Conservation (phyloP, 2,113 vertebrate species). For the Morone saxatilis region DNA sequence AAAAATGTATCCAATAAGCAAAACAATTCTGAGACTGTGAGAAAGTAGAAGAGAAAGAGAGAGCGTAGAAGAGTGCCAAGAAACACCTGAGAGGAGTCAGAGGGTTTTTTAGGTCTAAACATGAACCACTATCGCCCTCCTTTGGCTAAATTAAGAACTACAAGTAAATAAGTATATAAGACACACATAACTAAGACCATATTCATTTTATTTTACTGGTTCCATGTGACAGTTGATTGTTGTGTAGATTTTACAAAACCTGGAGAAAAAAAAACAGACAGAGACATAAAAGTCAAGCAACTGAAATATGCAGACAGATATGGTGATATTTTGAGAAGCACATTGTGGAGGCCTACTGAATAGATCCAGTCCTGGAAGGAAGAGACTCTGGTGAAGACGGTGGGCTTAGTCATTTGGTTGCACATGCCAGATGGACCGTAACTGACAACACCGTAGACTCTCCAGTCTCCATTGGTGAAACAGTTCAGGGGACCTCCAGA, state of each 20-base stretch:
- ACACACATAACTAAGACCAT: background rate
- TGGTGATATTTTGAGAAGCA: background rate
- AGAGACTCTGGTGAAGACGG: slow-evolving; percentile 83
- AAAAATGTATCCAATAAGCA: background rate
- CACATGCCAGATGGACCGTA: slow-evolving; percentile 76
- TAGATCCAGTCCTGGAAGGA: slow-evolving; percentile 78
- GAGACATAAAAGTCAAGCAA: background rate
- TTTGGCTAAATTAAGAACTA: slow-evolving; percentile 45
- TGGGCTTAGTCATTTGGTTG: slow-evolving; percentile 78
- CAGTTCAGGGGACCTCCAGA: slow-evolving; percentile 82
- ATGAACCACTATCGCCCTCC: slow-evolving; percentile 33
- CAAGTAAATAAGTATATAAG: background rate
- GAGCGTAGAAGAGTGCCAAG: slow-evolving; percentile 6
- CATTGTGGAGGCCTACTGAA: slow-evolving; percentile 55
- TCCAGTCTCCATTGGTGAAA: slow-evolving; percentile 67
- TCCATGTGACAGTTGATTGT: background rate
- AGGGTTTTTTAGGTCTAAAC: background rate
- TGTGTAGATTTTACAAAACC: background rate
- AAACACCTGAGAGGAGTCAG: background rate
- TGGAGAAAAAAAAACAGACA: background rate
- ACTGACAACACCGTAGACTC: slow-evolving; percentile 80
- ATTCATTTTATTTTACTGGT: slow-evolving; percentile 40
- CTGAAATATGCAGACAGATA: background rate
- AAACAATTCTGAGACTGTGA: slow-evolving; percentile 18
- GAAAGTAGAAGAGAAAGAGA: slow-evolving; percentile 4